Base-by-base conservation (phyloP, 2,888 invertebrate species). In the Drosophila vallismaia region DNA sequence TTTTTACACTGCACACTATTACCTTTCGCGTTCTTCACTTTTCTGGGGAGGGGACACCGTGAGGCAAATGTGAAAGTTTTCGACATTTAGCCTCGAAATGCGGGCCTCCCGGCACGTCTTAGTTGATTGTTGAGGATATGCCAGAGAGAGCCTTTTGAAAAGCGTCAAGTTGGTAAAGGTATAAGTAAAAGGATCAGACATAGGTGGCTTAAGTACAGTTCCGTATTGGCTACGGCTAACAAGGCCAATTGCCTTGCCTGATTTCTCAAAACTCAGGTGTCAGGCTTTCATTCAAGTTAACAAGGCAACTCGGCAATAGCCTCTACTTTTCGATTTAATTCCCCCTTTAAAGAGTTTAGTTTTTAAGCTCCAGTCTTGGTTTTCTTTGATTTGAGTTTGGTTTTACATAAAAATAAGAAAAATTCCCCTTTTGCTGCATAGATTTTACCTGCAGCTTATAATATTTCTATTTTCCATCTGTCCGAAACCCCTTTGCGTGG, bases 171-270 rank as follows among this genome's bases (percentile, higher is more conserved):
- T 63, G 45, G 62, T 50, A 33, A 58, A 45, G 62, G 40, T 19
- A 19, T 7, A 63, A 52, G 38, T 48, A 58, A 48, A 58, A 49
- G 60, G 58, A 62, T 62, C 48, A 9, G 7, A 42, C 19, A 2
- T 1, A 9, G 31, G 14, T 38, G 29, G 52, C 33, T 36, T 36
- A 73, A 72, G 86, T 83, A 83, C 83, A 83, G 86, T 82, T 77
- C 68, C 36, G 78, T 26, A 12, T 45, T 4, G 19, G 8, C 42
- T 42, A 24, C 51, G 33, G 60, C 60, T 66, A 66, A 55, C 67
- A 56, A 64, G 64, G 63, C 64, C 64, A 64, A 53, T 63, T 64
- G 62, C 44, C 45, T 46, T 42, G 60, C 31, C 46, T 63, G 38
- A 44, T 31, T 46, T 46, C 19, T 33, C 53, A 31, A 46, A 64